phyloP scores from a whole-genome alignment of 2,888 invertebrate genomes.

The Scrobipalpa costella region DNA sequence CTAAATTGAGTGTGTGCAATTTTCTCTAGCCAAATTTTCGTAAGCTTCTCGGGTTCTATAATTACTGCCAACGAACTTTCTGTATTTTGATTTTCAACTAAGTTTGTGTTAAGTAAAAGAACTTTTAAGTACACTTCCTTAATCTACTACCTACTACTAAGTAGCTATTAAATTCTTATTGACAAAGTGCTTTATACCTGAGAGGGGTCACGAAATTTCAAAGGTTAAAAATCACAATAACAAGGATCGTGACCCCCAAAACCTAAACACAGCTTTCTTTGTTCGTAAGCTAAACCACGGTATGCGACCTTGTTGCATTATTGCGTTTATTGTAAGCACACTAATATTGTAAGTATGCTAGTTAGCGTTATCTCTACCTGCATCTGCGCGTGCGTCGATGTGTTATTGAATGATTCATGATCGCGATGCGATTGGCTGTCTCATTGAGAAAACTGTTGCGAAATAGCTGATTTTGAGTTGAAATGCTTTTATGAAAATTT shows the following conservation, averaged over 20 bases:
- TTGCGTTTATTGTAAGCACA: not conserved
- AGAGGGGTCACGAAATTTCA: no score
- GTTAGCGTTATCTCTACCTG: slow-evolving; percentile 16
- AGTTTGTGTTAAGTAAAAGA: no score
- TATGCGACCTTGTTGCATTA: slow-evolving; percentile 13
- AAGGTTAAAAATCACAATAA: not conserved
- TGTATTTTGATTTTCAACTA: no score
- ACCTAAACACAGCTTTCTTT: slow-evolving; percentile 16
- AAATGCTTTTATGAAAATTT: no score
- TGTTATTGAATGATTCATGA: not conserved
- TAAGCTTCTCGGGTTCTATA: no score
- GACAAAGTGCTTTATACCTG: no score
- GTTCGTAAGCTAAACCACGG: not conserved
- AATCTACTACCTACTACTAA: no score
- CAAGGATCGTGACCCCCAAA: slow-evolving; percentile 14
- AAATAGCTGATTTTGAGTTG: not conserved
- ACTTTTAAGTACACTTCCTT: no score
- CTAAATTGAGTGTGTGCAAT: no score
- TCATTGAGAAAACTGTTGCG: not conserved
- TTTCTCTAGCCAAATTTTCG: no score
- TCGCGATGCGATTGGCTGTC: not conserved
- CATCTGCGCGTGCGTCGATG: not conserved
- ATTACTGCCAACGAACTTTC: no score
- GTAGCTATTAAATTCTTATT: no score
- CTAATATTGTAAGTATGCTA: slow-evolving; percentile 11